Base-by-base conservation (phyloP, 64 coral and sea anemone genomes). In the Hydrozoanthus tunicans region DNA sequence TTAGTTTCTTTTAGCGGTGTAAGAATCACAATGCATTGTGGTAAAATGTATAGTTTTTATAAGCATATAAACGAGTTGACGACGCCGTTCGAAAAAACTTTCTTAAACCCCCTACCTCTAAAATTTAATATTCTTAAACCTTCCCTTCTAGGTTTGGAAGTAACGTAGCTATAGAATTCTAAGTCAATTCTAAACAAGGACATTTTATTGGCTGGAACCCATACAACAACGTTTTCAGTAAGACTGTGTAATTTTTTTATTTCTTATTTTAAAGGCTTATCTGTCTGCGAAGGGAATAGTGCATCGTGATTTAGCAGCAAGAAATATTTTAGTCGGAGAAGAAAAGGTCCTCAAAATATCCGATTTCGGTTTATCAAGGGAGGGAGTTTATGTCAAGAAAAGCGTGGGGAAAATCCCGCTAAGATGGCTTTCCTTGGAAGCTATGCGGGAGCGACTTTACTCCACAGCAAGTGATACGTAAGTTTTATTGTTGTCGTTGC, bases 291-390 rank as follows among this genome's bases (percentile, higher is more conserved):
- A 77, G 85, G 96, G 94, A 82, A 76, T 98, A 17, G 65, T 98
- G 15, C 96, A 98, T 80, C 92, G 96, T 73, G 96, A 98, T 64
- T 81, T 98, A 11, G 96, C 96, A 4, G 91, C 96, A 9, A 91
- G 96, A 56, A 98, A 98, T 75, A 95, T 98, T 90, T 90, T 98
- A 58, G 94, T 98, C 10, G 96, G 96, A 53, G 82, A 95, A 73
- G 83, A 98, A 15, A 92, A 95, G 73, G 79, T 93, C 10, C 84
- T 98, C 3, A 98, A 98, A 69, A 95, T 98, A 51, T 95, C 96
- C 57, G 96, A 98, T 83, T 98, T 98, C 77, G 96, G 96, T 70
- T 86, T 98, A 65, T 98, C 96, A 51, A 92, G 89, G 58, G 96
- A 98, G 84, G 96, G 96, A 15, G 80, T 93, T 15, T 98, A 98